Percentiles rank a stretch among this genome's conserved stretches.
Evolutionary conservation across 2,113 vertebrate genomes (phyloP).

Genomic region (Strix uralensis): DNA sequence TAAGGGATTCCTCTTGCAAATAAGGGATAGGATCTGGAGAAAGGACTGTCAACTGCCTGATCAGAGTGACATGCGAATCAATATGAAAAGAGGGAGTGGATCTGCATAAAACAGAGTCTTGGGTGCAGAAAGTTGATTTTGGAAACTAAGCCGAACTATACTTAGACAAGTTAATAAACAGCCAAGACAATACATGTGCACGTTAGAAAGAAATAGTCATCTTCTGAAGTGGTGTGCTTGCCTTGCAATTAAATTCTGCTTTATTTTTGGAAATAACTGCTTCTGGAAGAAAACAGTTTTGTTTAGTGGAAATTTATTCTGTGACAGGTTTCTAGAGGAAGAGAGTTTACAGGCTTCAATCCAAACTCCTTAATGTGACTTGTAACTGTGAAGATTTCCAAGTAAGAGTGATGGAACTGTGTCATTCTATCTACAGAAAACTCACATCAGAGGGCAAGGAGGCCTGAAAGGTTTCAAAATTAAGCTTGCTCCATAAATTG

Average conservation of each 20-base stretch:
- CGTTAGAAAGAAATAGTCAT: background rate
- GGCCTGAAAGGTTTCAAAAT: background rate
- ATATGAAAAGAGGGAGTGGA: background rate
- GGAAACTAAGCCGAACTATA: background rate
- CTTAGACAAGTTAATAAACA: background rate
- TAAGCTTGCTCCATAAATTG: background rate
- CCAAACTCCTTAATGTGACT: background rate
- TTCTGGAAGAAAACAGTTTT: background rate
- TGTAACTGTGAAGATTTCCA: background rate
- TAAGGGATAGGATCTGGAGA: background rate
- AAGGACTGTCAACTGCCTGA: background rate
- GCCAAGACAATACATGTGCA: rapidly evolving
- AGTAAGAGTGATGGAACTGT: background rate
- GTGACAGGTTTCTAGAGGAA: background rate
- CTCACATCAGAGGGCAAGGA: background rate
- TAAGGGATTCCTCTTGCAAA: background rate
- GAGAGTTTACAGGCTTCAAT: background rate
- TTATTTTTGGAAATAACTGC: background rate
- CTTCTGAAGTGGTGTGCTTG: background rate
- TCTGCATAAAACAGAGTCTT: background rate
- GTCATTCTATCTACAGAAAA: background rate
- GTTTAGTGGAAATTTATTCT: background rate
- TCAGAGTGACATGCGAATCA: background rate
- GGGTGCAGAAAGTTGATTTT: background rate
- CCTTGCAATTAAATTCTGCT: background rate